Base-by-base conservation (phyloP, 2,888 invertebrate species). In the Drosophila siamana region DNA sequence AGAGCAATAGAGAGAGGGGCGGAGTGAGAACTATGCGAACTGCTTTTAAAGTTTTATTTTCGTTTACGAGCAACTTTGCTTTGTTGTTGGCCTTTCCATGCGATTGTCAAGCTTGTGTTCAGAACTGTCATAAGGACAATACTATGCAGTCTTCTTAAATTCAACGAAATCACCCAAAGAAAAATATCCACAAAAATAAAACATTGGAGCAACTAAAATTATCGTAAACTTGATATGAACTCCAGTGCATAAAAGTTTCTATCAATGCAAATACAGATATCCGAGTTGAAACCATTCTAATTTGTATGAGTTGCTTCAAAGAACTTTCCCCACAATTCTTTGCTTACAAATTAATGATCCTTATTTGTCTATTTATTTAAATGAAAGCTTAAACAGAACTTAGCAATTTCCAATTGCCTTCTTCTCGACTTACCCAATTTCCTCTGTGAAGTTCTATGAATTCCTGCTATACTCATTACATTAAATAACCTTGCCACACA, bases 11-110 rank as follows among this genome's bases (percentile, higher is more conserved):
- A 9, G 11, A 13, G 1, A 9, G 22, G 16, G 13, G 15, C 1
- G 15, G 13, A 15, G 2, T 15, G 24, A 15, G n/a, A 30, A 43
- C 40, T 43, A 33, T 69, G 56, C 59, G 52, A 70, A 74, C 74
- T 74, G 74, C 63, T 73, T 76, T 69, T 66, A 76, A 76, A 76
- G 76, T 76, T 76, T 69, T 73, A 64, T 74, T 71, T 74, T 78
- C 40, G 69, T 59, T 77, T 57, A 77, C 68, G 60, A 74, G 56
- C 50, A 70, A 73, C 55, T 82, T 75, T 69, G 54, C 64, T 66
- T 70, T 76, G 68, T 64, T 62, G 52, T n/a, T n/a, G n/a, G n/a
- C n/a, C n/a, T n/a, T n/a, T n/a, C n/a, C n/a, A n/a, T n/a, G n/a
- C n/a, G n/a, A n/a, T n/a, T n/a, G n/a, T n/a, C n/a, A n/a, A 16